A percentile compares a stretch with the other conserved stretches of the same genome.
These are phyloP conservation scores for Herminia tarsipennalis DNA, from an alignment of 2,888 invertebrate species.

Conservation along the genomic window DNA sequence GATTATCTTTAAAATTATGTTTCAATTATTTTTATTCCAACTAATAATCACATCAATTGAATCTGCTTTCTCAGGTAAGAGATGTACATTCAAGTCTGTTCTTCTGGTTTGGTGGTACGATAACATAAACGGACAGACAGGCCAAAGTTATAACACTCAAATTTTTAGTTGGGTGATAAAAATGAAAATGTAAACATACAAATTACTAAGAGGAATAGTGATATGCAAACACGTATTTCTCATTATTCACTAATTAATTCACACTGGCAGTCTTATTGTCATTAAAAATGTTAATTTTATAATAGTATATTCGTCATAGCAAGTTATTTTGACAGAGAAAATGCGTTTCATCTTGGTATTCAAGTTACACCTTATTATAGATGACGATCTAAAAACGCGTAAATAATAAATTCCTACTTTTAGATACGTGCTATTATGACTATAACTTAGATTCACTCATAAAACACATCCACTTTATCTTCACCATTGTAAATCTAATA, in stretches of 20 bases:
- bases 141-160: too few species aligned
- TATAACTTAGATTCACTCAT: neutral
- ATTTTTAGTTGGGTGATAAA: too few species aligned
- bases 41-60: too few species aligned
- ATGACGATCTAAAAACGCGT: neutral
- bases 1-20: too few species aligned
- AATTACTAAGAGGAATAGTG: too few species aligned
- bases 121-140: too few species aligned
- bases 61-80: too few species aligned
- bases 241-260: slow-evolving; percentile 1
- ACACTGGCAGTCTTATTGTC: neutral
- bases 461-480: slow-evolving; percentile 2
- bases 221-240: neutral
- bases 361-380: neutral
- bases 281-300: slow-evolving; percentile 5
- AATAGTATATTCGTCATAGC: neutral
- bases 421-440: neutral
- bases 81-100: too few species aligned
- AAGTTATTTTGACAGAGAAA: neutral
- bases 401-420: neutral
- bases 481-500: slow-evolving; percentile 19
- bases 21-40: too few species aligned
- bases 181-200: too few species aligned
- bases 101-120: too few species aligned
- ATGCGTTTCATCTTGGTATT: neutral